Base-by-base conservation (phyloP, 2,797 vertebrate genomes). In the Rhincodon typus region DNA sequence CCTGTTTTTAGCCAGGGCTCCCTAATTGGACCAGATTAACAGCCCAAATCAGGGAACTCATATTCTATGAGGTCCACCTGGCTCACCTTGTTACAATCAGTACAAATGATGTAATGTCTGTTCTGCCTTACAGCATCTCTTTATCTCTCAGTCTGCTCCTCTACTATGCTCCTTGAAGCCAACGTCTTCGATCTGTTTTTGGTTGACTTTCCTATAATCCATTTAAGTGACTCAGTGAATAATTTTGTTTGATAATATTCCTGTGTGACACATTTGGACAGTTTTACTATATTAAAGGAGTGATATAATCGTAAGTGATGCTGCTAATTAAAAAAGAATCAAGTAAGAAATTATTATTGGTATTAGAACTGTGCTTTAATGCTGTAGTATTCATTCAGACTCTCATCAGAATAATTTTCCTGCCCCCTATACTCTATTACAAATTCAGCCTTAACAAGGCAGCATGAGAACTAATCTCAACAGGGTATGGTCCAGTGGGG, bases 401-500 rank as follows among this genome's bases (percentile, higher is more conserved):
- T 62, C 53, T 95, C 13, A n/a, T 53, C 30, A n/a, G 42, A 98
- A 98, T 98, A 98, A 98, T 98, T 98, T 97, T 97, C 97, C 46
- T 98, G 98, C 98, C 98, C 98, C 97, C 98, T 97, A 97, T 96
- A 90, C 97, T 97, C 97, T 97, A 97, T 97, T 98, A 97, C 98
- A 97, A 97, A 98, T 98, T 98, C 97, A 98, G 98, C 97, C 98
- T 98, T 97, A 97, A 97, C 97, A 97, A 97, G 97, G 96, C 97
- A 97, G 96, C 96, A 96, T 96, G 96, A 96, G 96, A 96, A 94
- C 50, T 95, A 97, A 96, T 98, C 98, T 97, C 97, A 6, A 96
- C 97, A 97, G 97, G 97, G 97, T 97, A 97, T 97, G 97, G 96
- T 97, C 42, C 97, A 98, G 46, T 98, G 97, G 96, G 97, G 97